Evolutionary conservation across 2,888 invertebrate species (phyloP).

Genomic region (Protodeltote pygarga): DNA sequence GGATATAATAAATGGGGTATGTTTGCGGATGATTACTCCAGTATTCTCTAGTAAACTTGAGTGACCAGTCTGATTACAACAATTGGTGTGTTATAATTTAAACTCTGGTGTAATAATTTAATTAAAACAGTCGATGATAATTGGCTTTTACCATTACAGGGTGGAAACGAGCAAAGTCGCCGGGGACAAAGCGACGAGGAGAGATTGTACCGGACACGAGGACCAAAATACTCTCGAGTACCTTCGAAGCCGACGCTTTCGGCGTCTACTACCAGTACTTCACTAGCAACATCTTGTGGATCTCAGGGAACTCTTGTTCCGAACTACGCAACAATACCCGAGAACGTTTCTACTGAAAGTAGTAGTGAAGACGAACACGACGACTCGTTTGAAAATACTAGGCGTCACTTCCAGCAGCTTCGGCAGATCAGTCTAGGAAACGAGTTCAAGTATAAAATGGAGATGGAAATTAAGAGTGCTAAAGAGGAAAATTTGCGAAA

Average conservation of each 20-base stretch:
- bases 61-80: slow-evolving; percentile 58
- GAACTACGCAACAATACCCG: slow-evolving; percentile 79
- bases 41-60: slow-evolving; percentile 68
- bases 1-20: slow-evolving; percentile 81
- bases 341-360: slow-evolving; percentile 77
- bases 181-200: slow-evolving; percentile 81
- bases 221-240: slow-evolving; percentile 82
- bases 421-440: slow-evolving; percentile 88
- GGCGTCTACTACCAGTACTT: slow-evolving; percentile 88
- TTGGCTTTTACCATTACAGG: slow-evolving; percentile 64
- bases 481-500: slow-evolving; percentile 88
- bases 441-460: slow-evolving; percentile 88
- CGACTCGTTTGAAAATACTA: slow-evolving; percentile 85
- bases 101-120: slow-evolving; percentile 6
- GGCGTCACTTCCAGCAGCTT: slow-evolving; percentile 88
- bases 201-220: slow-evolving; percentile 73
- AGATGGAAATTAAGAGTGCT: slow-evolving; percentile 88
- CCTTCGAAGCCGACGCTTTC: slow-evolving; percentile 85
- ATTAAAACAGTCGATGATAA: slow-evolving; percentile 21
- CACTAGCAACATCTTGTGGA: slow-evolving; percentile 85
- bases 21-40: slow-evolving; percentile 75
- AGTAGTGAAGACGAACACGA: slow-evolving; percentile 84
- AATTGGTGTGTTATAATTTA: slow-evolving; percentile 50
- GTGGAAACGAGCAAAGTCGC: slow-evolving; percentile 77
- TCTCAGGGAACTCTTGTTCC: slow-evolving; percentile 80